A percentile compares a stretch with the other conserved stretches of the same genome.
phyloP scores from a whole-genome alignment of 2,888 invertebrate species.

The Eupithecia insigniata region DNA sequence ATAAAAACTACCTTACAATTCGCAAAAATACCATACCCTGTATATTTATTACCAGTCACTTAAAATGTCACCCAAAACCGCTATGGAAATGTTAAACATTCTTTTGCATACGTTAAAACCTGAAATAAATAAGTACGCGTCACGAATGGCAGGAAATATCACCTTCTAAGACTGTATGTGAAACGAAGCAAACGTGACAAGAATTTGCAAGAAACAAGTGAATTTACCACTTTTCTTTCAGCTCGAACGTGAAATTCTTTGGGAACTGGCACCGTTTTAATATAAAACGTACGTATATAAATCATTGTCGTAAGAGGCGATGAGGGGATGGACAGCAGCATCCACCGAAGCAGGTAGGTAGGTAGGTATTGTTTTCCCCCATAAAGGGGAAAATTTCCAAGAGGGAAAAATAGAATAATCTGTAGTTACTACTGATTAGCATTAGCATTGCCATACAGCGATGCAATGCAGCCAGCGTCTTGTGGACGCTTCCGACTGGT shows the following conservation, averaged over 20 bases:
- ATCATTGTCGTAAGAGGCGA: neutral
- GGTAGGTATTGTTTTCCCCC: no score
- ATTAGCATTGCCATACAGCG: no score
- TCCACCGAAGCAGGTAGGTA: no score
- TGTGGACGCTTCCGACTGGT: no score
- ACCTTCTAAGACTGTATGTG: neutral
- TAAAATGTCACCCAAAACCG: neutral
- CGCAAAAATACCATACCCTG: neutral
- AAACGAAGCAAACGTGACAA: neutral
- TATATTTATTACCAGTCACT: slow-evolving; percentile 1
- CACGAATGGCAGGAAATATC: slow-evolving; percentile 3
- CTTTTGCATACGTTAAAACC: neutral
- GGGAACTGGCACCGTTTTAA: neutral
- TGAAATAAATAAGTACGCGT: slow-evolving; percentile 10
- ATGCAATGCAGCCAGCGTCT: no score
- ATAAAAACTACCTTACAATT: neutral
- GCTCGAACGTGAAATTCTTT: neutral
- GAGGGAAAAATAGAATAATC: no score
- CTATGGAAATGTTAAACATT: slow-evolving; percentile 5
- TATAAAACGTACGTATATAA: neutral
- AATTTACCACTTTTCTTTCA: neutral
- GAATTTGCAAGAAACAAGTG: neutral
- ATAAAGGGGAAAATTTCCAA: no score
- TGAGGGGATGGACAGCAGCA: no score
- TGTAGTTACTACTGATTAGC: no score